Percentiles rank a stretch among this genome's conserved stretches.
Conservation (phyloP, 1,140 invertebrate species). For the Epicauta chinensis region DNA sequence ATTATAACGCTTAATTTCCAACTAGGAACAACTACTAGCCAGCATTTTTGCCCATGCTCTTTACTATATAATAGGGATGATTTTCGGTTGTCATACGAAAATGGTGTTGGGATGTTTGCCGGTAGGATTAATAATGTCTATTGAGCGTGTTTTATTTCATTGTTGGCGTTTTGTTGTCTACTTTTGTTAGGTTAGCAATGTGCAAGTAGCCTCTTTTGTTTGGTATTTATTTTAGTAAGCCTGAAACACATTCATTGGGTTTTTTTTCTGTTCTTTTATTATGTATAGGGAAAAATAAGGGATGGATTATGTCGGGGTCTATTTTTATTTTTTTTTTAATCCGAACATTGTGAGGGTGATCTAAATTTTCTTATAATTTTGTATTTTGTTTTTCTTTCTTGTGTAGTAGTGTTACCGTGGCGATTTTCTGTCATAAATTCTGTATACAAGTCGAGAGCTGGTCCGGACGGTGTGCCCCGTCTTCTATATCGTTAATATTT, state of each 20-base stretch:
- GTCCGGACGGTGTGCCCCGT: too few relatives aligned
- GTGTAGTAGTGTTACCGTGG: background rate
- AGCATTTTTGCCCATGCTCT: slow-evolving; percentile 3
- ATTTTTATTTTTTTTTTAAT: background rate
- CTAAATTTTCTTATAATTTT: background rate
- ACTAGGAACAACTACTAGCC: slow-evolving; percentile 15
- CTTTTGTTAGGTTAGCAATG: slow-evolving; percentile 40
- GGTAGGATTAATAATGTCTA: slow-evolving; percentile 40
- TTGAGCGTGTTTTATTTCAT: slow-evolving; percentile 43
- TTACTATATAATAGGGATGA: slow-evolving; percentile 17
- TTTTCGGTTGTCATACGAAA: slow-evolving; percentile 15
- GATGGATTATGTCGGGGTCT: background rate
- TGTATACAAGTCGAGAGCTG: too few relatives aligned
- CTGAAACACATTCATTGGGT: slow-evolving; percentile 34
- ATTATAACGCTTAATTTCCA: slow-evolving; percentile 31
- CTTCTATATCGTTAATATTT: background rate
- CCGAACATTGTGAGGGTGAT: background rate
- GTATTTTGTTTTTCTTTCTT: background rate
- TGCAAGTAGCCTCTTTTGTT: slow-evolving; percentile 38
- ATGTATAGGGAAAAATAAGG: background rate
- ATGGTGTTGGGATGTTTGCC: slow-evolving; percentile 38
- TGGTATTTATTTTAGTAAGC: slow-evolving; percentile 41
- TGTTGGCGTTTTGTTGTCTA: slow-evolving; percentile 40
- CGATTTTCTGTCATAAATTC: too few relatives aligned
- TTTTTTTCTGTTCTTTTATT: slow-evolving; percentile 25